Base-by-base conservation (phyloP, 1,140 invertebrate species). In the Scaptomyza hsui region DNA sequence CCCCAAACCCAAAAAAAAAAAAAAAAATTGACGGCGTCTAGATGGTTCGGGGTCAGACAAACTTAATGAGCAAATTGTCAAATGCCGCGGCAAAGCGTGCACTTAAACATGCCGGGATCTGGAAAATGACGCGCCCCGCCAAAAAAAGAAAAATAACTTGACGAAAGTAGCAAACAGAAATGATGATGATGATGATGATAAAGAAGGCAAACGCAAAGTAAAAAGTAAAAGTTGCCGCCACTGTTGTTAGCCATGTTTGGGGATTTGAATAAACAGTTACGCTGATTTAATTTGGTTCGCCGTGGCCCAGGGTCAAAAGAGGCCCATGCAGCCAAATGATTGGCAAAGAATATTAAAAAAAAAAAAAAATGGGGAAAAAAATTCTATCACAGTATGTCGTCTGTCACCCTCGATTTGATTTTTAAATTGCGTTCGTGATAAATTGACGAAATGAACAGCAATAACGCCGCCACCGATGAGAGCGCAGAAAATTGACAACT, bases 211-310 rank as follows among this genome's bases (percentile, higher is more conserved):
- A 48, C 42, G 37, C 55, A 24, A 35, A 45, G 32, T 29, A 29
- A 67, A 78, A 73, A 73, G 68, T 60, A 73, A 79, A 85, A 85
- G 82, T 88, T 88, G 82, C 56, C 53, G 68, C 32, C 44, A 59
- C 37, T 56, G 72, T 75, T 78, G 68, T 75, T 75, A 72, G 72
- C 72, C 73, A 78, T 80, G 75, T 80, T 80, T 80, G 82, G 80
- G 78, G 85, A 85, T 89, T 88, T 86, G 89, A 89, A 90, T 90
- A 90, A 90, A 90, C 89, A 90, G 89, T 89, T 89, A 89, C 89
- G 89, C 85, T 90, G 89, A 90, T 90, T 90, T 90, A 90, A 90
- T 90, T 90, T 90, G 69, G 64, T 55, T 37, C 62, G 41, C 44
- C 56, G 16, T 19, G 26, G 47, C 47, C 59, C 47, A 15, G 3